Base-by-base conservation (phyloP, 2,113 vertebrate species). In the Podilymbus podiceps region DNA sequence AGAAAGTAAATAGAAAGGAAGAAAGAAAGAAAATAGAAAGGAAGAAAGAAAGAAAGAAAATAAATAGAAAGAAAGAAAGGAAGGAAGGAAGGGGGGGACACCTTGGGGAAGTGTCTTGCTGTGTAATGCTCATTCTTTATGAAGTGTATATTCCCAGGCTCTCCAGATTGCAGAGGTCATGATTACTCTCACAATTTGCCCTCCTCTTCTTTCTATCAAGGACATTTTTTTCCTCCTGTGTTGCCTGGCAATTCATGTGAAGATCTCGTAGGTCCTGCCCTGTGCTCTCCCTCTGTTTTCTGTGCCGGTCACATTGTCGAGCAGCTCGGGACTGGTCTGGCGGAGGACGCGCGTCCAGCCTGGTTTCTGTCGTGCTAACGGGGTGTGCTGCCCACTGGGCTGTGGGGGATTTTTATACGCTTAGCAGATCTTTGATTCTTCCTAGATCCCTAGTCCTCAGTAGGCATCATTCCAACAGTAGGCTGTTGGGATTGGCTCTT, bases 201-300 rank as follows among this genome's bases (percentile, higher is more conserved):
- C 62, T 88, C 67, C 75, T 92, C 52, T 91, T 88, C 93, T 83
- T 83, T 64, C 75, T 72, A 18, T 50, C 93, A 60, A 69, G 76
- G 86, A 68, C 93, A 86, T 88, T 95, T 88, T 89, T 90, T 59
- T 12, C 4, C 6, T 0, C 28, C 55, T 1, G 4, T 73, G 95
- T 96, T 97, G 93, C 93, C 83, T 73, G 95, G 95, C 93, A 96
- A 80, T 95, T 74, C 55, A 31, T 6, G 75, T 14, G 79, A 59
- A 69, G 76, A 62, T 80, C 10, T 1, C 22, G 63, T 40, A 66
- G 80, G 53, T 90, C 64, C 55, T 92, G 80, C 87, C 84, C 87
- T 35, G 59, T 14, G 89, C 68, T 94, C 62, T 80, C 40, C 66
- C 33, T 60, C 58, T 31, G 23, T 23, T 88, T 53, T 58, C 74